A percentile compares a stretch with the other conserved stretches of the same genome.
phyloP scores from a whole-genome alignment of 2,113 vertebrate genomes.

The Hemibagrus wyckioides region DNA sequence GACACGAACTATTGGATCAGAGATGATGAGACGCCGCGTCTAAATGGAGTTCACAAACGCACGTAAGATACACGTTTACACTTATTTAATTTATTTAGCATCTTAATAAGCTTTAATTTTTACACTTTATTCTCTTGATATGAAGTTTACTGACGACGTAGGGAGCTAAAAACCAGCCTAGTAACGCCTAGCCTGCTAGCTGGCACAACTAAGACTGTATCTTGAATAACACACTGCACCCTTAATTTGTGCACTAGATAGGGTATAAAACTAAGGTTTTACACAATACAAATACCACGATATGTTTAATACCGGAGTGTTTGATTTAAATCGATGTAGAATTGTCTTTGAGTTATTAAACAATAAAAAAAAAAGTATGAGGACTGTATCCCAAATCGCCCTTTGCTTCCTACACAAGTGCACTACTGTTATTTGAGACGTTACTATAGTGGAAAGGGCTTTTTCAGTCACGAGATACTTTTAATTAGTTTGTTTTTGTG shows the following conservation, averaged over 20 bases:
- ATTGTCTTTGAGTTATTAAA: background rate
- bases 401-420: background rate
- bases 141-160: background rate
- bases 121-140: background rate
- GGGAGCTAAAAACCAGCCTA: too few species aligned
- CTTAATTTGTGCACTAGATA: background rate
- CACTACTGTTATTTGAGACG: background rate
- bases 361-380: background rate
- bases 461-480: accelerated
- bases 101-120: background rate
- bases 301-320: background rate
- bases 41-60: background rate
- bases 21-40: background rate
- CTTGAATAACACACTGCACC: background rate
- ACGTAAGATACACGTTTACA: background rate
- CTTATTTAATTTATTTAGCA: background rate
- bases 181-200: background rate
- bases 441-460: background rate
- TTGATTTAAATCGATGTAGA: background rate
- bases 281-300: background rate
- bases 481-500: background rate
- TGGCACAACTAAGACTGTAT: background rate
- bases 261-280: background rate
- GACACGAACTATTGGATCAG: background rate
- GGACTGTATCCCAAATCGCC: background rate